These are phyloP conservation scores for Tetragnatha montana DNA, from an alignment of 2,888 invertebrate genomes.

Conservation along the genomic window DNA sequence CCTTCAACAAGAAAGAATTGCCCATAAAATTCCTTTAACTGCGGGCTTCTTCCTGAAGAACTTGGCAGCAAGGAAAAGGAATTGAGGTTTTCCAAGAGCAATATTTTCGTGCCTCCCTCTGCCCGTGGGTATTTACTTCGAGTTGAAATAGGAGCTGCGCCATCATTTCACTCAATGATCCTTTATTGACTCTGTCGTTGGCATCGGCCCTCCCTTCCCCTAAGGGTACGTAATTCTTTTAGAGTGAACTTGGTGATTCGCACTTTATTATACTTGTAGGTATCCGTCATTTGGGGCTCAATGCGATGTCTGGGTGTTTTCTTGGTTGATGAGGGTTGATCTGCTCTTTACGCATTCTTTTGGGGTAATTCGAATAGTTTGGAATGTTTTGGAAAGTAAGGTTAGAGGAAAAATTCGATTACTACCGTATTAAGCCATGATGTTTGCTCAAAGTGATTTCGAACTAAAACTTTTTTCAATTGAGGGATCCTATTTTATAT, in stretches of 20 bases:
- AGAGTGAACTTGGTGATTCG: neutral
- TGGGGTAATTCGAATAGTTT: neutral
- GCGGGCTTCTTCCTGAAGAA: neutral
- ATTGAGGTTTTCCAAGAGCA: slow-evolving; percentile 22
- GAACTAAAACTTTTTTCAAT: too few species aligned
- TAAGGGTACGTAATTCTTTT: slow-evolving; percentile 18
- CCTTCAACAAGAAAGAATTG: slow-evolving; percentile 23
- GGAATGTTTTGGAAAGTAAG: neutral
- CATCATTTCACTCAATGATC: slow-evolving; percentile 36
- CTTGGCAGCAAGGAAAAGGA: neutral
- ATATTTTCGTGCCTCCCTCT: slow-evolving; percentile 20
- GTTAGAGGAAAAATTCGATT: too few species aligned
- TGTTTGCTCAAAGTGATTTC: too few species aligned
- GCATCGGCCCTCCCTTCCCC: neutral
- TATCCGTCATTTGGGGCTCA: slow-evolving; percentile 20
- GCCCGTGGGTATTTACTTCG: slow-evolving; percentile 45
- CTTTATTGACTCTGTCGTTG: slow-evolving; percentile 46
- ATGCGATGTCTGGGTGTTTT: neutral
- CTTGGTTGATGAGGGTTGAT: neutral
- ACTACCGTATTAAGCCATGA: too few species aligned
- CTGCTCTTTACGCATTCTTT: neutral
- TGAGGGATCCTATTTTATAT: too few species aligned
- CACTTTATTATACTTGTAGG: slow-evolving; percentile 45
- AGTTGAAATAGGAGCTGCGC: slow-evolving; percentile 26
- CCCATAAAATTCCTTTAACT: slow-evolving; percentile 27